A percentile compares a stretch with the other conserved stretches of the same genome.
Conservation (phyloP, 30 jellyfish, hydroid and myxozoan species). For the Aurelia sp. region DNA sequence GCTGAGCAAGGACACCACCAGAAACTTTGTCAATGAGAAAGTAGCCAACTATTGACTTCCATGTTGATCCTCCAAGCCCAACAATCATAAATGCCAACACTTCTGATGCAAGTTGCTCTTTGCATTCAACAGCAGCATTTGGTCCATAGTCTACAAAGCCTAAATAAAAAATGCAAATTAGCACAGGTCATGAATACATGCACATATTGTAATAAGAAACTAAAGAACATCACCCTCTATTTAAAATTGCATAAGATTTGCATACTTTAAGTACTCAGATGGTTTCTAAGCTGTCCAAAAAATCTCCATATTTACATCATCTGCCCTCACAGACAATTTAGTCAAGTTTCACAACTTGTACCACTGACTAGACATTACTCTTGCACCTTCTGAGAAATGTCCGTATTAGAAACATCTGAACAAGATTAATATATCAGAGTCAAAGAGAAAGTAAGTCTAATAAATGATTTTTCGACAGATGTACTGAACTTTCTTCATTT, state of each 20-base stretch:
- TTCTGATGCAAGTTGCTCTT: slow-evolving; percentile 30
- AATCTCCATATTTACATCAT: too few relatives aligned
- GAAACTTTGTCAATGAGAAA: slow-evolving; percentile 11
- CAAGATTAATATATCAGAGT: too few relatives aligned
- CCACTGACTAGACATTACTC: too few relatives aligned
- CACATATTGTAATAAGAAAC: not conserved
- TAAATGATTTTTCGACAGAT: too few relatives aligned
- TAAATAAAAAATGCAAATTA: not conserved
- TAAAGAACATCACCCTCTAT: slow-evolving; percentile 3
- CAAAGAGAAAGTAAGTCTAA: too few relatives aligned
- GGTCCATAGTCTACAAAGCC: slow-evolving; percentile 41
- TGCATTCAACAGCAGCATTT: slow-evolving; percentile 1
- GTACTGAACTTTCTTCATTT: too few relatives aligned
- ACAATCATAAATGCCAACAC: slow-evolving; percentile 18
- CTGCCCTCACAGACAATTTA: too few relatives aligned
- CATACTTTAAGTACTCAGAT: not conserved
- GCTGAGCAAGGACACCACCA: slow-evolving; percentile 37
- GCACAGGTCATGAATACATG: not conserved
- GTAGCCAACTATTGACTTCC: slow-evolving; percentile 28
- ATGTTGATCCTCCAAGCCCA: slow-evolving; percentile 7
- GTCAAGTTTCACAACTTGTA: too few relatives aligned
- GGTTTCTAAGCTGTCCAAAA: not conserved
- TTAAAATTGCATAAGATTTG: slow-evolving; percentile 1
- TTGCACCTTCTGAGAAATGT: too few relatives aligned
- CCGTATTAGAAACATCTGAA: too few relatives aligned